Conservation (phyloP, 2,888 invertebrate species). For the Sceliomorpha sp. region DNA sequence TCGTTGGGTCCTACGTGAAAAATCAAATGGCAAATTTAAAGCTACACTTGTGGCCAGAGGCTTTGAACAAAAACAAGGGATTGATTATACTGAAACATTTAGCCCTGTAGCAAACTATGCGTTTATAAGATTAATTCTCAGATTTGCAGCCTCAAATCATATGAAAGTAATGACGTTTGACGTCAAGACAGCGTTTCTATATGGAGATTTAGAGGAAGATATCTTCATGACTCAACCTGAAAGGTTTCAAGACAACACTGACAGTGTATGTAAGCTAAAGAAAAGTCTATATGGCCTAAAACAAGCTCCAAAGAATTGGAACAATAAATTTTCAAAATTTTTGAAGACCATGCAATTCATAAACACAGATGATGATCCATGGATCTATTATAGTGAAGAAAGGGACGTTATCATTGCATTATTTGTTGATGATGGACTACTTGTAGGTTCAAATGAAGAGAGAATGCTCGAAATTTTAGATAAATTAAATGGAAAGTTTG, state of each 20-base stretch:
- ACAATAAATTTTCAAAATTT: slow-evolving; percentile 55
- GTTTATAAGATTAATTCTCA: slow-evolving; percentile 58
- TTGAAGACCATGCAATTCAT: slow-evolving; percentile 54
- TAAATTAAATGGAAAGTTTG: slow-evolving; percentile 42
- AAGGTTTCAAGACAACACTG: slow-evolving; percentile 52
- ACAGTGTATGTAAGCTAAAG: slow-evolving; percentile 54
- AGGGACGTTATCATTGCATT: slow-evolving; percentile 42
- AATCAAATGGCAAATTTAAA: slow-evolving; percentile 57
- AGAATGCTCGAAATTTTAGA: slow-evolving; percentile 51
- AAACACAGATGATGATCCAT: slow-evolving; percentile 62
- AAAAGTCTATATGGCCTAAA: slow-evolving; percentile 65
- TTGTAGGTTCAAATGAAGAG: slow-evolving; percentile 41
- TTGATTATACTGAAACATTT: slow-evolving; percentile 63
- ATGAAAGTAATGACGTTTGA: slow-evolving; percentile 52
- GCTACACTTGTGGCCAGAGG: slow-evolving; percentile 62
- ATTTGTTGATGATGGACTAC: slow-evolving; percentile 60
- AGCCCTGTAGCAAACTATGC: slow-evolving; percentile 61
- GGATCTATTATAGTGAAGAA: slow-evolving; percentile 58
- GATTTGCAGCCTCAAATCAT: slow-evolving; percentile 49
- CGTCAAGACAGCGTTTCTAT: slow-evolving; percentile 57
- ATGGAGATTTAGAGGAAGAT: too few relatives aligned
- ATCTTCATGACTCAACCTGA: slow-evolving; percentile 61
- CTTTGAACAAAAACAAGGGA: slow-evolving; percentile 61
- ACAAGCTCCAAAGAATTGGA: slow-evolving; percentile 64
- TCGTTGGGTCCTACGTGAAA: slow-evolving; percentile 60